These are phyloP conservation scores for Decapterus maruadsi DNA, from an alignment of 2,797 vertebrate species.

Conservation along the genomic window DNA sequence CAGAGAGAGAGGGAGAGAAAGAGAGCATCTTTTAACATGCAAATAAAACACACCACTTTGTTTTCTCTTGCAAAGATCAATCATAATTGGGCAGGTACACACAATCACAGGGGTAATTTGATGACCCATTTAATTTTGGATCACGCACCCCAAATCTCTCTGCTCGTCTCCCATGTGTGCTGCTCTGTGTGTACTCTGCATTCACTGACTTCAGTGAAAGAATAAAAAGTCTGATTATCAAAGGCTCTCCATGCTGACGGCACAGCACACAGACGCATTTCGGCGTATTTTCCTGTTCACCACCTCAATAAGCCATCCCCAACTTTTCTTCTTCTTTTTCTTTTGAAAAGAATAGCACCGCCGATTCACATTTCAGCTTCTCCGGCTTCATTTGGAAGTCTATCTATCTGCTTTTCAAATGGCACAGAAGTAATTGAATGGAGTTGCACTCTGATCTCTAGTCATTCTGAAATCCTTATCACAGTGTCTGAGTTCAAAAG, in stretches of 20 bases:
- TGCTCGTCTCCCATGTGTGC: conserved; percentile 60
- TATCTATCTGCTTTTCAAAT: conserved; percentile 50
- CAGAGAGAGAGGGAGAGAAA: conserved; percentile 41
- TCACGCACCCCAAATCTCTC: conserved; percentile 72
- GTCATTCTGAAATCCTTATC: conserved; percentile 71
- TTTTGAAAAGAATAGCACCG: conserved; percentile 37
- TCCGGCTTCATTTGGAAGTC: conserved; percentile 34
- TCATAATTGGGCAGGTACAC: conserved; percentile 87
- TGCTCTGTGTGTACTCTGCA: conserved; percentile 51
- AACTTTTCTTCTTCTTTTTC: conserved; percentile 15
- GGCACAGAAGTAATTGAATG: conserved; percentile 61
- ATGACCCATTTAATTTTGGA: conserved; percentile 84
- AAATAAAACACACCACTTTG: conserved; percentile 87
- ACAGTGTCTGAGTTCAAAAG: conserved; percentile 63
- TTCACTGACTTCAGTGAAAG: conserved; percentile 63
- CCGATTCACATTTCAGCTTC: conserved; percentile 42
- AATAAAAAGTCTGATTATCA: conserved; percentile 74
- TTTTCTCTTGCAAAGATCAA: conserved; percentile 85
- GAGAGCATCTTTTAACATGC: conserved; percentile 84
- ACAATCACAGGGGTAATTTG: conserved; percentile 82
- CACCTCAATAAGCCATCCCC: conserved; percentile 54
- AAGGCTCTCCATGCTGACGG: conserved; percentile 58
- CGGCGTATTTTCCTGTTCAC: conserved; percentile 50
- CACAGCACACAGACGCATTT: conserved; percentile 48
- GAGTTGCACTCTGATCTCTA: conserved; percentile 66